phyloP scores from a whole-genome alignment of 1,140 invertebrate species.

The Lysiphlebus fabarum region DNA sequence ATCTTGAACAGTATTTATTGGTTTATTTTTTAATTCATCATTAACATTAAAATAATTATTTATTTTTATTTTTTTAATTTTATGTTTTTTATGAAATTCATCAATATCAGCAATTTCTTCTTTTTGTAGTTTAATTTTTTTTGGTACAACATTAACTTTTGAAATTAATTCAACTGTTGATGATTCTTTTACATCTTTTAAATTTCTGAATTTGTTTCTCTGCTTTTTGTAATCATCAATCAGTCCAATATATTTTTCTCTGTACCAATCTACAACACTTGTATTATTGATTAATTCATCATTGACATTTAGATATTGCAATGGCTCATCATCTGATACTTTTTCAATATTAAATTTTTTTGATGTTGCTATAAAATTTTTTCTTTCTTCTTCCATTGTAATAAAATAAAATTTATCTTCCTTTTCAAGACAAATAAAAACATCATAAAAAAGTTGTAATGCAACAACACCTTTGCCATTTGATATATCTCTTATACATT shows the following conservation, averaged over 20 bases:
- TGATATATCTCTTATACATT: slow-evolving; percentile 53
- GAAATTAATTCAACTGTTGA: background rate
- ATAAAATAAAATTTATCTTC: slow-evolving; percentile 57
- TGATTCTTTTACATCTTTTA: slow-evolving; percentile 43
- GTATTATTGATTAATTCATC: slow-evolving; percentile 47
- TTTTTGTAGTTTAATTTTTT: slow-evolving; percentile 41
- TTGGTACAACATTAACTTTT: background rate
- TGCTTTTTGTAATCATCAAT: slow-evolving; percentile 42
- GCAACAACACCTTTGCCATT: slow-evolving; percentile 53
- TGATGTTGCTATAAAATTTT: slow-evolving; percentile 44
- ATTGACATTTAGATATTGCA: slow-evolving; percentile 39
- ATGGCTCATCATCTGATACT: slow-evolving; percentile 33
- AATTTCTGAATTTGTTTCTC: slow-evolving; percentile 42
- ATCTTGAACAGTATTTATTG: no score
- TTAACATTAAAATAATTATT: no score
- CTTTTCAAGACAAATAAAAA: slow-evolving; percentile 60
- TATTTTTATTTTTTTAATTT: slow-evolving; percentile 24
- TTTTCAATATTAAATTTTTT: slow-evolving; percentile 46
- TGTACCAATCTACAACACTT: slow-evolving; percentile 58
- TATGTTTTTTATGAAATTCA: slow-evolving; percentile 24
- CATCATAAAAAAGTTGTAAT: slow-evolving; percentile 59
- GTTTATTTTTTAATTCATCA: background rate
- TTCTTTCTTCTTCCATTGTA: slow-evolving; percentile 52
- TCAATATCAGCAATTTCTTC: slow-evolving; percentile 32
- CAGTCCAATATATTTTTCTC: slow-evolving; percentile 49